Evolutionary conservation across 2,113 vertebrate genomes (phyloP), one percentile per base, ranked within the genome.

Genomic region (Aldabrachelys gigantea): DNA sequence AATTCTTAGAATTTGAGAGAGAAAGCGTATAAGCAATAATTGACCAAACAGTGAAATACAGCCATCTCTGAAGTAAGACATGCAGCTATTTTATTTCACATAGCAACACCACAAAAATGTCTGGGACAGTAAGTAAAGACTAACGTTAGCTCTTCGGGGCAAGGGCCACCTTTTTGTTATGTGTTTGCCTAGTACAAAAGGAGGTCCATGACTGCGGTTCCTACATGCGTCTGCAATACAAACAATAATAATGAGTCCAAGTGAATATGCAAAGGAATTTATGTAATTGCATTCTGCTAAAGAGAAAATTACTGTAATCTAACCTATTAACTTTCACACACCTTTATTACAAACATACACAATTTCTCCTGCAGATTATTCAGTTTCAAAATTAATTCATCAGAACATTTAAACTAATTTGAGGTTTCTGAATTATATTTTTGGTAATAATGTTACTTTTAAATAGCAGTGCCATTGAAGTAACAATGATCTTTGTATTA

Each of bases 181-280:
- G 17, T 69, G 65, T 69, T 69, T 69, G 35, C 65, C 35, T 69
- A 69, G 65, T 38, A 38, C 7, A 72, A 38, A 38, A 72, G 9
- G n/a, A 72, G n/a, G 65, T 22, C n/a, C 13, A 29, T 21, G 81
- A 65, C 5, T 5, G 3, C 35, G 62, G 4, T 41, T 84, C 24
- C 75, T 90, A 41, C 29, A 47, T 31, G 47, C 0, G 5, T 2
- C 27, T 50, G 89, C 78, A 87, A 2, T 38, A 72, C 17, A 7
- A 8, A 84, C 57, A 81, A 65, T 3, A 87, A 81, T 10, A 52
- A 82, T 8, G 10, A 53, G 1, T 44, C 6, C 5, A 17, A 54
- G n/a, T 16, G 90, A 79, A 88, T 0, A 59, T 8, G 4, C 7
- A 65, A 75, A 0, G 91, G 3, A 85, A 85, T 0, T 56, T 6